Evolutionary conservation across 2,113 vertebrate species (phyloP), one percentile per base, ranked within the genome.

Genomic region (Equus quagga): DNA sequence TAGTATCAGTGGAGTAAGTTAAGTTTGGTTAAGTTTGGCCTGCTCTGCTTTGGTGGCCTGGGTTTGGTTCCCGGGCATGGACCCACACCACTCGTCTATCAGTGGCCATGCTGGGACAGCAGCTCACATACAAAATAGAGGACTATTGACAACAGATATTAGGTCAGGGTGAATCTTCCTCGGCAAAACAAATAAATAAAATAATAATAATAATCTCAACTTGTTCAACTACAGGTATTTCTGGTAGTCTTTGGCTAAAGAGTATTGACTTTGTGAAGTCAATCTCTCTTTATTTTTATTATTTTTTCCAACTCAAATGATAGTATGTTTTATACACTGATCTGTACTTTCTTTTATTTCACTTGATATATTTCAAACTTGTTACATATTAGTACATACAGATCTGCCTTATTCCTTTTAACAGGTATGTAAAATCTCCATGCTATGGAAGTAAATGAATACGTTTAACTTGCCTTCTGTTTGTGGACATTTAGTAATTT

Each of bases 341-440:
- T 73, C 21, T 79, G 9, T 46, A 72, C 17, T 78, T 91, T 85
- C 18, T 75, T 72, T 56, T 75, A 73, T 70, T 65, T 94, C 11
- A 78, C 6, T 67, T 94, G 44, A 72, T n/a, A n/a, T 44, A 62
- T 91, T 93, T 41, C 3, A 94, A 93, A 78, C 56, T 64, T 21
- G 49, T 12, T 85, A 5, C 2, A 11, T 69, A 46, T 78, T 76
- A 89, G 65, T 92, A 69, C 31, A 36, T 31, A 69, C 11, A 70
- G 28, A 80, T 89, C 5, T 94, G 24, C 7, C 31, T 91, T 62
- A 49, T 49, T 94, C 24, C 60, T 96, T 94, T 95, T 75, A 76
- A n/a, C 5, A 91, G n/a, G 44, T 36, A 24, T 33, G 86, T 81
- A 86, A 79, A 73, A 82, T 83, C 49, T 62, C 28, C 36, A 86